Evolutionary conservation across 1,140 invertebrate species (phyloP), one percentile per base, ranked within the genome.

Genomic region (Colletes latitarsis): DNA sequence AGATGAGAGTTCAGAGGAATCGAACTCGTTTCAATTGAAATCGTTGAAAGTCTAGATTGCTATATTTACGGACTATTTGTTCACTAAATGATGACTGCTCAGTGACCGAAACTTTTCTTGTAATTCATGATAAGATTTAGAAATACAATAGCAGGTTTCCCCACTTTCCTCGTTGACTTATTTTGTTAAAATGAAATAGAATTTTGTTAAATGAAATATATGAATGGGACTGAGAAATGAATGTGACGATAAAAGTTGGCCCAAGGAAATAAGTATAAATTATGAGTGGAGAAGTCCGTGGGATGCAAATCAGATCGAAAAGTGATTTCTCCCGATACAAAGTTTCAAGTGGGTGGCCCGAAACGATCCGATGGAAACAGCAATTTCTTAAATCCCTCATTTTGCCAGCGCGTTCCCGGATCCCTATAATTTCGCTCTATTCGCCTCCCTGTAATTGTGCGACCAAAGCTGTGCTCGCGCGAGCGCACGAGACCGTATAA

Each of bases 351-450:
- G 43, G 67, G 75, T 70, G 43, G 77, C 58, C 77, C 49, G 58
- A 53, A 55, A 49, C 49, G 49, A 55, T 64, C 10, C 49, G 60
- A 64, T 12, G 60, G 69, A 57, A 72, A 64, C 60, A 6, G 77
- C 15, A 73, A 78, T 78, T 78, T 78, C 77, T 72, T 78, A 78
- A 78, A 72, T 64, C 69, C 69, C 60, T 73, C 60, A 46, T 78
- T 64, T 64, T 15, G 14, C 19, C 49, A 19, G 69, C 10, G 21
- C n/a, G 57, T 14, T 21, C 68, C 6, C 15, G 43, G 58, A 19
- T 53, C 60, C 77, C 77, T 78, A 64, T 78, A 78, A 78, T 78
- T 73, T 78, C 60, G 60, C 19, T 46, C 69, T 73, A 78, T 73
- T 73, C 77, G 60, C 60, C 58, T 73, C 77, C 41, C 77, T 72